Evolutionary conservation across 2,888 invertebrate genomes (phyloP).

Genomic region (Sclerodermus sp.): DNA sequence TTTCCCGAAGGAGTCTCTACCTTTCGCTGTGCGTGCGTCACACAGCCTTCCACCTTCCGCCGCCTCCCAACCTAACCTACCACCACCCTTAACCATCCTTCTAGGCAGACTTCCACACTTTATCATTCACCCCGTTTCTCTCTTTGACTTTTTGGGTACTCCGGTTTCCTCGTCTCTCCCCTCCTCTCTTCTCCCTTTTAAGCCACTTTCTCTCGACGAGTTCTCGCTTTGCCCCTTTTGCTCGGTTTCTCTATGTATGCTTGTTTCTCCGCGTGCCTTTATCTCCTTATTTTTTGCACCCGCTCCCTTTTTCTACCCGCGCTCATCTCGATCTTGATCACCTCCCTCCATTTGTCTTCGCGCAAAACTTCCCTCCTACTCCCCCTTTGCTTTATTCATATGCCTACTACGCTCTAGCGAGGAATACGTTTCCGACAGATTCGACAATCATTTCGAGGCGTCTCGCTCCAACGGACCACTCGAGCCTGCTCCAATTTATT

Average conservation of each 20-base stretch:
- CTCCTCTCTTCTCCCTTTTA: no score
- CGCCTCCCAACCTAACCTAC: background rate
- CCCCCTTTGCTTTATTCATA: no score
- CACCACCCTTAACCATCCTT: conserved; percentile 11
- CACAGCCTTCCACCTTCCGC: background rate
- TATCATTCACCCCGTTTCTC: conserved; percentile 7
- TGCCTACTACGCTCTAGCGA: no score
- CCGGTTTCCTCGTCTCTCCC: background rate
- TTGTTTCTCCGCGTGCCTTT: background rate
- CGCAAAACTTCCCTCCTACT: no score
- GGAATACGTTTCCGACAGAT: no score
- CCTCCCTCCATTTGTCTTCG: background rate
- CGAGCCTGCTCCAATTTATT: no score
- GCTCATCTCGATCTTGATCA: background rate
- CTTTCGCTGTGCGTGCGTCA: conserved; percentile 3
- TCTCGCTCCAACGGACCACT: no score
- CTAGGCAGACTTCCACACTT: conserved; percentile 3
- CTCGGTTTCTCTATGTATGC: background rate
- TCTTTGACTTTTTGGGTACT: conserved; percentile 6
- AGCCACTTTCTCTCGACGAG: no score
- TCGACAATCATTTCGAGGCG: no score
- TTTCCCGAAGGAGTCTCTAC: background rate
- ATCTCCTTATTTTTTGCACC: background rate
- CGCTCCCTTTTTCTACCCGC: background rate
- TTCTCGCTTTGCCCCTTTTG: no score